Percentiles rank a stretch among this genome's conserved stretches.
Evolutionary conservation across 2,797 vertebrate species (phyloP).

Genomic region (Choloepus didactylus): DNA sequence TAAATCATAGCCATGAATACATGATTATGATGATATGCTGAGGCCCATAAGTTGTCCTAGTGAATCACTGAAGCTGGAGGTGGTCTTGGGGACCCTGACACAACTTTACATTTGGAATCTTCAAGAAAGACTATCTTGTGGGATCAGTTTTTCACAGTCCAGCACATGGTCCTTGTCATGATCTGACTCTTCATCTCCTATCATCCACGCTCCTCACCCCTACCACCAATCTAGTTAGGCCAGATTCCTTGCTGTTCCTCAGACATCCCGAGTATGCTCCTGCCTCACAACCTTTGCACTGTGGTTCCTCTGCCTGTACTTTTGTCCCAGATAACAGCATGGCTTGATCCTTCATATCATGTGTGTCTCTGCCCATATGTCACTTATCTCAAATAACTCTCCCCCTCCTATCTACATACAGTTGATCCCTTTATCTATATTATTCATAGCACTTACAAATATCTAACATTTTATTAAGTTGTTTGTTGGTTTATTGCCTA

Average conservation of each 20-base stretch:
- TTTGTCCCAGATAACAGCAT: not conserved
- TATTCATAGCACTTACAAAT: constrained; percentile 12
- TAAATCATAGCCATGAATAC: not conserved
- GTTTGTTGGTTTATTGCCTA: not conserved
- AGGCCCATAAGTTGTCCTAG: not conserved
- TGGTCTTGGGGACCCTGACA: not conserved
- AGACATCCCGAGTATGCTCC: not conserved
- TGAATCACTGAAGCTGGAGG: not conserved
- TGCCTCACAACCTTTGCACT: not conserved
- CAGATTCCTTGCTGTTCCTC: not conserved
- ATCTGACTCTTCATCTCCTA: not conserved
- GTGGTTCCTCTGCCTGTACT: not conserved
- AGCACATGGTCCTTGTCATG: not conserved
- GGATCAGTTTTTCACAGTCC: not conserved
- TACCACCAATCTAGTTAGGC: not conserved
- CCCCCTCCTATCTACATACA: not conserved
- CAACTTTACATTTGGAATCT: not conserved
- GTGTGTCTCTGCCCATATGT: not conserved
- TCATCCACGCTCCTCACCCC: not conserved
- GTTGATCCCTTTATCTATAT: not conserved
- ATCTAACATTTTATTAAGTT: not conserved
- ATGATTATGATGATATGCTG: not conserved
- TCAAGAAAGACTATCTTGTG: not conserved
- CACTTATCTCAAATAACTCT: not conserved
- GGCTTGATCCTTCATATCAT: not conserved